Evolutionary conservation across 2,113 vertebrate genomes (phyloP), one percentile per base, ranked within the genome.

Genomic region (Maccullochella peelii): DNA sequence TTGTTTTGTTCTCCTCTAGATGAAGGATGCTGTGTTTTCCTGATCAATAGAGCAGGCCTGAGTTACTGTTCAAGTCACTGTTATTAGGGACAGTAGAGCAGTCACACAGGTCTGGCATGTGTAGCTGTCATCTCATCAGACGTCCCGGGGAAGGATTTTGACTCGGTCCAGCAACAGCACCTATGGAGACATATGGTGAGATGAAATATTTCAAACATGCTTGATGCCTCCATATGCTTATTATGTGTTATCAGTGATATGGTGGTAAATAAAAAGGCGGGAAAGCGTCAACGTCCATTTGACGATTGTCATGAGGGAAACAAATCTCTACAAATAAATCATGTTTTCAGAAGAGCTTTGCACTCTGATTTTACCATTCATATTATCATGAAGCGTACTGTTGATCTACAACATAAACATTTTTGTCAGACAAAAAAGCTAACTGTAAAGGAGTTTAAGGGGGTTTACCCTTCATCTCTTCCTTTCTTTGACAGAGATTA

Each of bases 21-120:
- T 93, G 93, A 95, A 84, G 77, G 86, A 93, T 88, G 88, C 88
- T 72, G 84, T 88, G 89, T 92, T 85, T 87, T 88, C 36, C n/a
- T 80, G 90, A 91, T 93, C 91, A 90, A 94, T 94, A 90, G 70
- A 49, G 83, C 80, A 77, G 89, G 62, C 73, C 69, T 89, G 90
- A 93, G 65, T 88, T 86, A 88, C 87, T 68, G 74, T 85, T 85
- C 66, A 79, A 86, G 61, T 79, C 80, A 30, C 86, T 86, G 80
- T 83, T 86, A 63, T 70, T 70, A 40, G 54, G 25, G 69, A 83
- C 85, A 71, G 79, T 21, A 69, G 86, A 86, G 68, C 84, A 69
- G 77, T 82, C 49, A 33, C 66, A 50, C 75, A 73, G 67, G 50
- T 86, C 74, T 33, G 61, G n/a, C 50, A 38, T 69, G 57, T 63